phyloP scores from a whole-genome alignment of 2,888 invertebrate genomes.

The Hypena proboscidalis region DNA sequence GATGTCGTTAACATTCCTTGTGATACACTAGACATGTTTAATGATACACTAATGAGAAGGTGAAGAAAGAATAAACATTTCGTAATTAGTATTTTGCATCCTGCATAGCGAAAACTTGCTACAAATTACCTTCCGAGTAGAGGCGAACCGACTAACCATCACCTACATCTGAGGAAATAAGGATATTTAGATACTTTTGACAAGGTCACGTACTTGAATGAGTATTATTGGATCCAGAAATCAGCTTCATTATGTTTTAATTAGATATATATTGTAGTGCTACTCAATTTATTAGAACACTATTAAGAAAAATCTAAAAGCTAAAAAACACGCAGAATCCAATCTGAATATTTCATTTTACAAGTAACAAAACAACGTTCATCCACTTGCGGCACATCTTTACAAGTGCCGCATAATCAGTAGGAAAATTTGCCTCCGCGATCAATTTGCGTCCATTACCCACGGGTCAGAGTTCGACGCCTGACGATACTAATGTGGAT shows the following conservation, averaged over 20 bases:
- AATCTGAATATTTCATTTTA: constrained; percentile 12
- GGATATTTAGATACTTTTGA: too few relatives aligned
- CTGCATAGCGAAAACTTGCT: not conserved
- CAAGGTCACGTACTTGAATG: too few relatives aligned
- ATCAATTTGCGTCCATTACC: constrained; percentile 74
- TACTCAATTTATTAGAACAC: too few relatives aligned
- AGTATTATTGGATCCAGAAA: too few relatives aligned
- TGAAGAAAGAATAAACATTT: constrained; percentile 8
- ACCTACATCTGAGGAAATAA: too few relatives aligned
- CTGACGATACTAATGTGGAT: constrained; percentile 49
- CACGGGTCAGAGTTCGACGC: constrained; percentile 68
- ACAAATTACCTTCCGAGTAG: too few relatives aligned
- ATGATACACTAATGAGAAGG: constrained; percentile 11
- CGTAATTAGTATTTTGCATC: constrained; percentile 15
- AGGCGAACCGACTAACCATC: too few relatives aligned
- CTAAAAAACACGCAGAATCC: not conserved
- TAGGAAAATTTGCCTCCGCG: constrained; percentile 64
- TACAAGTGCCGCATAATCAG: constrained; percentile 55
- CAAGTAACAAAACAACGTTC: constrained; percentile 6
- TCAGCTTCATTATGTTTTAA: too few relatives aligned
- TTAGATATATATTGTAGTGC: too few relatives aligned
- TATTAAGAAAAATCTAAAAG: not conserved
- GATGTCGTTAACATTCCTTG: constrained; percentile 17
- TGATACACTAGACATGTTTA: constrained; percentile 14
- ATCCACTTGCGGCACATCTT: constrained; percentile 18